Evolutionary conservation across 2,113 vertebrate species (phyloP).

Genomic region (Coptodon rendalli): DNA sequence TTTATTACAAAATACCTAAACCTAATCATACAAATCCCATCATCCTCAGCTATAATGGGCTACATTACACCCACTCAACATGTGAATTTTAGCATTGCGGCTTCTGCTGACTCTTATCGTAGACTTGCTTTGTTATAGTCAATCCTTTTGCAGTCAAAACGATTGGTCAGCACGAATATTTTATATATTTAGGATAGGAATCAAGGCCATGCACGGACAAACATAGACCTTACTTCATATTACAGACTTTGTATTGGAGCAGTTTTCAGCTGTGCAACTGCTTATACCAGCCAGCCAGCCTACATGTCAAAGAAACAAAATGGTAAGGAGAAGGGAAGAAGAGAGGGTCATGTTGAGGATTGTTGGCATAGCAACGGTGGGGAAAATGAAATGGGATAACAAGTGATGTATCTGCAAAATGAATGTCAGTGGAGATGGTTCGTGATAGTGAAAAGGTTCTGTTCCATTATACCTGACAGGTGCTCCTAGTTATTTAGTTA

Average conservation of each 20-base stretch:
- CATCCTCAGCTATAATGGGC: not conserved
- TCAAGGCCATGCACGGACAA: not conserved
- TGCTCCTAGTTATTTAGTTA: constrained; percentile 25
- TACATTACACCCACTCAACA: not conserved
- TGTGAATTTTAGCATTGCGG: not conserved
- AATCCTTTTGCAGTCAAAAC: not conserved
- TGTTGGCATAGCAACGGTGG: constrained; percentile 16
- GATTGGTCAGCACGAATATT: not conserved
- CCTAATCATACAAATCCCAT: not conserved
- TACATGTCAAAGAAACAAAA: not conserved
- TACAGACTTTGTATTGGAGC: not conserved
- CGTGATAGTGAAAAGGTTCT: constrained; percentile 14
- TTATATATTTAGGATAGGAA: not conserved
- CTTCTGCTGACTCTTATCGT: not conserved
- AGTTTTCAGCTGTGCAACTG: not conserved
- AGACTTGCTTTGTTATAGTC: not conserved
- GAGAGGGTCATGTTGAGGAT: not conserved
- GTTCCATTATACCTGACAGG: constrained; percentile 31
- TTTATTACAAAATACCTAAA: not conserved
- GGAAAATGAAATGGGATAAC: constrained; percentile 12
- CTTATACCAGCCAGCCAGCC: not conserved
- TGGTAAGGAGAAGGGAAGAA: not conserved
- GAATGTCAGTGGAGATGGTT: constrained; percentile 21
- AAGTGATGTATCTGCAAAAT: not conserved
- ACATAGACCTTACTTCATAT: not conserved